Base-by-base conservation (phyloP, 64 coral and sea anemone genomes). In the Porites australiensis region DNA sequence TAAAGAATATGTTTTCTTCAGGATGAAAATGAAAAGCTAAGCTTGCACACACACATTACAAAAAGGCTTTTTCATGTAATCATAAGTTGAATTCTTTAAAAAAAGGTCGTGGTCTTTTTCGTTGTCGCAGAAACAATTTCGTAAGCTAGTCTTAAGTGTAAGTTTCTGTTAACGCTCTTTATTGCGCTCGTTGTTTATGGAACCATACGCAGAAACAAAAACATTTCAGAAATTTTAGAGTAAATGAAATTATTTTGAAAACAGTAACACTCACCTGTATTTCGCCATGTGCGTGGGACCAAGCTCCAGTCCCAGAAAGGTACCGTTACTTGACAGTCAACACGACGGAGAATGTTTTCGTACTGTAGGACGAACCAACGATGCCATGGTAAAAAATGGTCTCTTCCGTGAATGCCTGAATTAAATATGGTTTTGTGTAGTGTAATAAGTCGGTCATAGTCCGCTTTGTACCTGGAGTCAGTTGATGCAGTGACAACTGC, bases 341-440 rank as follows among this genome's bases (percentile, higher is more conserved):
- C 80, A 58, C 86, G 64, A 5, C 94, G 89, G 14, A 96, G 89
- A 2, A 96, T 50, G 58, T 96, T 92, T 82, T 96, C 94, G 13
- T 96, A 96, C 70, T 96, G 74, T 3, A 96, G 67, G 59, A 92
- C n/a, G 44, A 66, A 96, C 94, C 94, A 96, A 11, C 94, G 89
- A 88, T 93, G 94, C 94, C 94, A 95, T 13, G 94, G 82, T 14
- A 95, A 51, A 75, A 95, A 95, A 2, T 80, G 65, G 45, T 72
- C 27, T 3, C 63, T 53, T 3, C 49, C 46, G 22, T 95, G 94
- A 62, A 92, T 88, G 7, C 76, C 78, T 2, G n/a, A 4, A 6
- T 11, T 27, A 63, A 94, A 94, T 65, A 89, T 86, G 2, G 48
- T 78, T 75, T 44, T 75, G 27, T 95, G 94, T 11, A 64, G 37